These are phyloP conservation scores for Garrulus glandarius DNA, from an alignment of 2,797 vertebrate genomes.

Conservation along the genomic window DNA sequence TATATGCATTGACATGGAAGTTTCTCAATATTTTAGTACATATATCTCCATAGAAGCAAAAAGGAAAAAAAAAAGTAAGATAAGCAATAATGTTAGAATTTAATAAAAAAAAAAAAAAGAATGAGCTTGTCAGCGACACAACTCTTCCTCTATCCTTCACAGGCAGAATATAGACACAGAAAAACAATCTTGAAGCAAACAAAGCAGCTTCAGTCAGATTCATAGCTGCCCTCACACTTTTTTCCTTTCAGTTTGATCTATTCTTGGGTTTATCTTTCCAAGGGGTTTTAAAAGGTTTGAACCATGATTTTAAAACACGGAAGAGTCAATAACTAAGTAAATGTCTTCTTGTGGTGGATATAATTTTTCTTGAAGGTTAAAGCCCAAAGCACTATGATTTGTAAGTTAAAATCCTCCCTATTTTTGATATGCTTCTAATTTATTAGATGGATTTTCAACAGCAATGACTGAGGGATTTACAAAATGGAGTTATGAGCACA, in stretches of 20 bases:
- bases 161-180: background rate
- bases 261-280: slow-evolving; percentile 33
- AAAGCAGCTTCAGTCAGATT: background rate
- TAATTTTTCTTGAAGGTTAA: slow-evolving; percentile 54
- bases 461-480: background rate
- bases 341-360: background rate
- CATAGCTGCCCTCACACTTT: background rate
- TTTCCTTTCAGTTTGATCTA: background rate
- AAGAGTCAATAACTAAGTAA: slow-evolving; percentile 35
- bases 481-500: background rate
- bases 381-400: slow-evolving; percentile 13
- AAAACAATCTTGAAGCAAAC: slow-evolving; percentile 5
- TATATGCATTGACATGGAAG: background rate
- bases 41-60: background rate
- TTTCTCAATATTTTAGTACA: background rate
- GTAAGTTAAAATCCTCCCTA: slow-evolving; percentile 22
- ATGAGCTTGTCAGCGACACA: background rate
- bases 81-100: background rate
- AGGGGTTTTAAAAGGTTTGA: slow-evolving; percentile 22
- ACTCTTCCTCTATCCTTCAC: background rate
- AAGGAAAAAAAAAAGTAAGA: background rate
- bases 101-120: background rate
- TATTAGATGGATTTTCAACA: slow-evolving; percentile 39
- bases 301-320: slow-evolving; percentile 15
- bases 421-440: slow-evolving; percentile 32